These are phyloP conservation scores for Lymantria dispar DNA, from an alignment of 2,888 invertebrate species.

Conservation along the genomic window DNA sequence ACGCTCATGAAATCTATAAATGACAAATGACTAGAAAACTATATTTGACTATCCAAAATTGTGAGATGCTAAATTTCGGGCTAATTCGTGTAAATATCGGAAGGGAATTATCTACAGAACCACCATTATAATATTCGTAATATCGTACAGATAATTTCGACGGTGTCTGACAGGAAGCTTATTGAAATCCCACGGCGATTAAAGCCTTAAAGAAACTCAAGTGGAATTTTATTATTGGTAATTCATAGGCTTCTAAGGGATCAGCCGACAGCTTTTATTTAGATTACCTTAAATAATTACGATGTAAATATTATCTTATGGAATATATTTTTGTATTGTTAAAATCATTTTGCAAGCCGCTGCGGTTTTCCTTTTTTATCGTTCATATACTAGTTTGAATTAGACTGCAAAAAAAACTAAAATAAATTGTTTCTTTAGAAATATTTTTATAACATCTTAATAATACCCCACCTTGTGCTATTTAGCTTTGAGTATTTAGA, in stretches of 20 bases:
- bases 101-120: not conserved
- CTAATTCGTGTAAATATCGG: too few relatives aligned
- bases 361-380: not conserved
- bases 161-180: slow-evolving; percentile 64
- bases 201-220: slow-evolving; percentile 65
- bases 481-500: too few relatives aligned
- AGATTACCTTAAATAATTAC: slow-evolving; percentile 55
- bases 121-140: slow-evolving; percentile 2
- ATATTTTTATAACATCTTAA: too few relatives aligned
- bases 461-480: too few relatives aligned
- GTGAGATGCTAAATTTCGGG: too few relatives aligned
- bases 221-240: slow-evolving; percentile 71
- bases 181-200: slow-evolving; percentile 77
- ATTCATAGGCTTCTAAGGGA: slow-evolving; percentile 62
- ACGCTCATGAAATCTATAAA: too few relatives aligned
- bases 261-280: slow-evolving; percentile 44
- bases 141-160: slow-evolving; percentile 56
- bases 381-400: not conserved
- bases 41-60: too few relatives aligned
- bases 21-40: too few relatives aligned
- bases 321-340: slow-evolving; percentile 8
- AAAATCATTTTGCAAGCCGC: slow-evolving; percentile 16
- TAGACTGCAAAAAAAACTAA: not conserved
- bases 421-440: not conserved
- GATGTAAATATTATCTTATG: slow-evolving; percentile 36